Base-by-base conservation (phyloP, 2,797 vertebrate species). In the Hyperoplus immaculatus region DNA sequence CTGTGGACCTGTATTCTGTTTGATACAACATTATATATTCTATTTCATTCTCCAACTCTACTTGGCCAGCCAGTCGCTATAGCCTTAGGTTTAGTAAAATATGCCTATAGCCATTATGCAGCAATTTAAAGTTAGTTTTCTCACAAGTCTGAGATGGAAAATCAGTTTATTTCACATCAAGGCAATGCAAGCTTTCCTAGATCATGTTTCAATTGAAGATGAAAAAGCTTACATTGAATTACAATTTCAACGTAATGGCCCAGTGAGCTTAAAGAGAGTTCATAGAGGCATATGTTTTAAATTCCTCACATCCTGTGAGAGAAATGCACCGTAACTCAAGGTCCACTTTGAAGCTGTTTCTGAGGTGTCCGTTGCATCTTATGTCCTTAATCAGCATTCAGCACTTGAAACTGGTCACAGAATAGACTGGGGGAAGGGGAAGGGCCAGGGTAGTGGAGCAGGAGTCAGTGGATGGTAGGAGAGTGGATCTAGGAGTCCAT, bases 1-100 rank as follows among this genome's bases (percentile, higher is more conserved):
- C 80, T 82, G 65, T 69, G 63, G 21, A 45, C 69, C 56, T 63
- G 43, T 49, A 57, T 70, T 29, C 29, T 29, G 29, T 29, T 74
- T 88, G 89, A 94, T 88, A 77, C 77, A 81, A 29, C 29, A 29
- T 29, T 29, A 29, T 29, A 29, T 29, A 29, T 29, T 29, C 29
- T 29, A 29, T 29, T 29, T 29, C 29, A 29, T 29, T 29, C 2
- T 29, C 29, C 29, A 57, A 49, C 42, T 61, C 36, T 11, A 29
- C 13, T 58, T n/a, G 3, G 8, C 38, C 7, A 64, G 15, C 5
- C 15, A 0, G 12, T 73, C 46, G 65, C 41, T 16, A 21, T 16
- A 49, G 21, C 49, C 63, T 67, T 59, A 51, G 69, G 49, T 69
- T 80, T 65, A 49, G 46, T 50, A 51, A 73, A 76, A 63, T 71